Conservation (phyloP, 2,888 invertebrate species). For the Apamea sordens region DNA sequence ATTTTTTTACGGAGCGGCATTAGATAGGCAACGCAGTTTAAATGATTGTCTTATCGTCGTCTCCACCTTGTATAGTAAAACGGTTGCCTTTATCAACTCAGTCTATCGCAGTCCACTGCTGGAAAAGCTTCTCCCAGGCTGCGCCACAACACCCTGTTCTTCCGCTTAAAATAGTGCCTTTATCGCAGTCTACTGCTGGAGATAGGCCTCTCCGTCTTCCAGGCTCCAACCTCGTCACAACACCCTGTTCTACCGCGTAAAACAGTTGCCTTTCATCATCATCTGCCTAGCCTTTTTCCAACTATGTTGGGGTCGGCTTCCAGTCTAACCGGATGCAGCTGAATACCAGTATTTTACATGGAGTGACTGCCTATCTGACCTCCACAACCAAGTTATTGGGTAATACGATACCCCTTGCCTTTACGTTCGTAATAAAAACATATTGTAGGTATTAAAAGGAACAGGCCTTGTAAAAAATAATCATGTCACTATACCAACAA, state of each 20-base stretch:
- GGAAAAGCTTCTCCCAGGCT: not conserved
- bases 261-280: not conserved
- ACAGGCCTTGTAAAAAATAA: not conserved
- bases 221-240: too few species aligned
- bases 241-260: not conserved
- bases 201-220: too few species aligned
- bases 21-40: too few species aligned
- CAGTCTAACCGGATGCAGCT: too few species aligned
- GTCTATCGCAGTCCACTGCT: not conserved
- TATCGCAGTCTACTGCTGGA: not conserved
- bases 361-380: too few species aligned
- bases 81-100: not conserved
- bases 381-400: too few species aligned
- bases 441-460: not conserved
- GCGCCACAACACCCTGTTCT: not conserved
- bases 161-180: not conserved
- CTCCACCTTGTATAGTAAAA: not conserved
- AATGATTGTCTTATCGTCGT: not conserved
- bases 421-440: not conserved
- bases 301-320: too few species aligned
- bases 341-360: too few species aligned
- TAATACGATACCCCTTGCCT: too few species aligned
- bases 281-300: too few species aligned
- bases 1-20: too few species aligned
- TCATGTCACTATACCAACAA: not conserved